Conservation (phyloP, 2,888 invertebrate genomes). For the Petrolisthes cinctipes region DNA sequence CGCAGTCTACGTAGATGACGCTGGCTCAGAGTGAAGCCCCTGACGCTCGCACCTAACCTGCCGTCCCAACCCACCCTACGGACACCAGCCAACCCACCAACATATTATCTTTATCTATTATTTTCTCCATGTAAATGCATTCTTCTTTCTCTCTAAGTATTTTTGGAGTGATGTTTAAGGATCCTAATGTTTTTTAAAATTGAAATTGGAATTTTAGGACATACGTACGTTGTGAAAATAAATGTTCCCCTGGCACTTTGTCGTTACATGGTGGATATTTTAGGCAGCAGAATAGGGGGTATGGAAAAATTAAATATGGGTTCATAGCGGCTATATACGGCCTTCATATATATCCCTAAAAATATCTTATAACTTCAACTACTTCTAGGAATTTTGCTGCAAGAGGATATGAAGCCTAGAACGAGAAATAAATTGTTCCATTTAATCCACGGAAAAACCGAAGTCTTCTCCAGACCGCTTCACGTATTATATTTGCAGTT, state of each 20-base stretch:
- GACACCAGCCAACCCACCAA: conserved; percentile 40
- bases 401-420: background rate
- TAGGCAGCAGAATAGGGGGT: conserved; percentile 44
- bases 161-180: background rate
- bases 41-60: background rate
- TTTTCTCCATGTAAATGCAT: background rate
- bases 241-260: conserved; percentile 35
- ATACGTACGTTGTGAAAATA: conserved; percentile 15
- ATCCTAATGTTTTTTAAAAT: conserved; percentile 22
- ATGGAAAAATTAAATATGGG: conserved; percentile 47
- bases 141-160: background rate
- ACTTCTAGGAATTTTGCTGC: conserved; percentile 16
- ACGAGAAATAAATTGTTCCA: conserved; percentile 56
- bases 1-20: too few relatives aligned
- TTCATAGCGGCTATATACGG: background rate
- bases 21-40: too few relatives aligned
- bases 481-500: conserved; percentile 24
- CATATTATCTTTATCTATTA: conserved; percentile 41
- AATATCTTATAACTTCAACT: conserved; percentile 32
- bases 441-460: conserved; percentile 57
- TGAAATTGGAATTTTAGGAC: background rate
- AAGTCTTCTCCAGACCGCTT: conserved; percentile 51
- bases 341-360: conserved; percentile 16
- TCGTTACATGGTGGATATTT: conserved; percentile 54
- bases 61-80: background rate